These are phyloP conservation scores for Sminthurinus aureus DNA, from an alignment of 2,888 invertebrate genomes.

Conservation along the genomic window DNA sequence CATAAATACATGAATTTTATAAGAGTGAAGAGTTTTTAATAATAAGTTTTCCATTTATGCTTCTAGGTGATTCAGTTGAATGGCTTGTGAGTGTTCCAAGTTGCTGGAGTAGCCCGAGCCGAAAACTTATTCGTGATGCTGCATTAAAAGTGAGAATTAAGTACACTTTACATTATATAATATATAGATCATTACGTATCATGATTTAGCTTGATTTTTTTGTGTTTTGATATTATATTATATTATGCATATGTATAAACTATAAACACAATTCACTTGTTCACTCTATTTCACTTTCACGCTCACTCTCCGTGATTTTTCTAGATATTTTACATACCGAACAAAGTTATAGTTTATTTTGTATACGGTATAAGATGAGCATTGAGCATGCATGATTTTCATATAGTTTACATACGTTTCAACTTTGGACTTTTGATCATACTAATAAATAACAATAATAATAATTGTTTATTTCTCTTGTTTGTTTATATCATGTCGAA, in stretches of 20 bases:
- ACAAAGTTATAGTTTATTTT: no score
- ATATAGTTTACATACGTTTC: no score
- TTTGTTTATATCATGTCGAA: no score
- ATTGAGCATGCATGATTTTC: no score
- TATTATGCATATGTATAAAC: no score
- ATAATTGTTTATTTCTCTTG: no score
- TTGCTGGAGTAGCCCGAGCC: conserved; percentile 34
- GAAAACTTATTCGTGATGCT: conserved; percentile 58
- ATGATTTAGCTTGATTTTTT: not conserved
- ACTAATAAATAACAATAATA: no score
- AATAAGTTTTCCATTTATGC: conserved; percentile 18
- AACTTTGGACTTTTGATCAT: no score
- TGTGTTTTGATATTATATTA: not conserved
- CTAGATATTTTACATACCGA: no score
- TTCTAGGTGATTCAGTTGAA: conserved; percentile 35
- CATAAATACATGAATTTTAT: not conserved
- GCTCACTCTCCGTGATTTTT: not conserved
- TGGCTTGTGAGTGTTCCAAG: conserved; percentile 33
- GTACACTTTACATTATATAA: no score
- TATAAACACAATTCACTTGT: not conserved
- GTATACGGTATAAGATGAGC: no score
- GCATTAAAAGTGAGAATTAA: conserved; percentile 55
- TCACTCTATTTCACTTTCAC: not conserved
- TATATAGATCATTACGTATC: no score
- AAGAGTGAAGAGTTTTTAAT: not conserved